A percentile compares a stretch with the other conserved stretches of the same genome.
Conservation (phyloP, 2,888 invertebrate species). For the Pseudolycoriella hygida region DNA sequence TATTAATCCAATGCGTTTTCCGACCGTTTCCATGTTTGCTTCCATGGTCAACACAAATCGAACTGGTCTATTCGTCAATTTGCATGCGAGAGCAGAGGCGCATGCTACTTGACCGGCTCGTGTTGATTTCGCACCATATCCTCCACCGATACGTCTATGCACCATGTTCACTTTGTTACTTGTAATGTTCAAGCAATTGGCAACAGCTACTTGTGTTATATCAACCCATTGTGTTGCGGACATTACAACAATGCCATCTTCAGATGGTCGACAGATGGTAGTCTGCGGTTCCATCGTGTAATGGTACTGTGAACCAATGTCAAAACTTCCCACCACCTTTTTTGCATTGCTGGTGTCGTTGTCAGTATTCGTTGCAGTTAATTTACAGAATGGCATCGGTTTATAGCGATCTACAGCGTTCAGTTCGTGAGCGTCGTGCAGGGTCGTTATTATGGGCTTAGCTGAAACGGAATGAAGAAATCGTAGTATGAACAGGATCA, state of each 20-base stretch:
- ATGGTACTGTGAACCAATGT: constrained; percentile 43
- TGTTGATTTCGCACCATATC: constrained; percentile 59
- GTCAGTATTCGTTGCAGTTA: background rate
- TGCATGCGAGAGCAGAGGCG: constrained; percentile 51
- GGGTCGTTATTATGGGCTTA: constrained; percentile 13
- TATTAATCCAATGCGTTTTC: constrained; percentile 43
- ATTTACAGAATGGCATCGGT: background rate
- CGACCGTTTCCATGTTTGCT: constrained; percentile 50
- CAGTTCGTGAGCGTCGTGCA: constrained; percentile 28
- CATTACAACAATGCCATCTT: constrained; percentile 50
- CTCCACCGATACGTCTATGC: constrained; percentile 62
- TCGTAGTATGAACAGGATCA: constrained; percentile 10
- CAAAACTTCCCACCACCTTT: constrained; percentile 32
- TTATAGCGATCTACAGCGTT: constrained; percentile 2
- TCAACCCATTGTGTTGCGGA: constrained; percentile 47
- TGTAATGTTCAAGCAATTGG: constrained; percentile 35
- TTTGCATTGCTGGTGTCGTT: background rate
- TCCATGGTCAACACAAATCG: constrained; percentile 52
- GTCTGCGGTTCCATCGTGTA: constrained; percentile 51
- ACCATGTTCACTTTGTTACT: constrained; percentile 50
- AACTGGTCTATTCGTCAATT: constrained; percentile 38
- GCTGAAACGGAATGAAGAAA: background rate
- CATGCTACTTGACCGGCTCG: constrained; percentile 38
- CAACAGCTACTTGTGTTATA: constrained; percentile 36
- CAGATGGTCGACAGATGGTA: constrained; percentile 40